Base-by-base conservation (phyloP, 2,797 vertebrate genomes). In the Chelmon rostratus region DNA sequence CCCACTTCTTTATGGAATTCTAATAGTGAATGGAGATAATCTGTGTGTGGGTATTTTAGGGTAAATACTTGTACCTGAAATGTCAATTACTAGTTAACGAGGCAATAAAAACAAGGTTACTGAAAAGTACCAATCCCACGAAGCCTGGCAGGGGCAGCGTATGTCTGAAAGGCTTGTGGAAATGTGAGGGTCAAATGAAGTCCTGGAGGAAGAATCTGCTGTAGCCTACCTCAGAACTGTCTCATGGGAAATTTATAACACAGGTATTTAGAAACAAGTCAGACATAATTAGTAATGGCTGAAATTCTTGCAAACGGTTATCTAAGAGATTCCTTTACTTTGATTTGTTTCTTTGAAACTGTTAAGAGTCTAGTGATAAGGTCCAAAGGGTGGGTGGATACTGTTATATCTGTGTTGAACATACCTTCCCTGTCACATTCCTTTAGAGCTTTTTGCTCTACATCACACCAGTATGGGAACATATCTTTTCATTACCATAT, bases 391-490 rank as follows among this genome's bases (percentile, higher is more conserved):
- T 52, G 15, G 52, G 37, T 70, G 23, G n/a, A 58, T 64, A 54
- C 31, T 54, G 66, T 23, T 18, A 35, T 16, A 31, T 50, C 8
- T 68, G 15, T 52, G 61, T 28, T 52, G 6, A 54, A 73, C 31
- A 50, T 58, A 72, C 12, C 63, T 56, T 50, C 6, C 19, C 19
- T 33, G 13, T 72, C 52, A 61, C 74, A 84, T 78, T 84, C 76
- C 74, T 73, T 1, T 57, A 40, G 46, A 40, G 53, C 23, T n/a
- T 71, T 73, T 57, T 61, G 53, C 54, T 73, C 56, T 38, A 53
- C 31, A 66, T 28, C 5, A 53, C 50, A 66, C 11, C 23, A 61
- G 56, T 75, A 52, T 37, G 47, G 19, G 12, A 74, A 65, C 66
- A 73, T 25, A 49, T 79, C 65, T 23, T 67, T 72, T 44, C 28